These are phyloP conservation scores for Cremastobaeus sp. DNA, from an alignment of 2,888 invertebrate genomes.

Conservation along the genomic window DNA sequence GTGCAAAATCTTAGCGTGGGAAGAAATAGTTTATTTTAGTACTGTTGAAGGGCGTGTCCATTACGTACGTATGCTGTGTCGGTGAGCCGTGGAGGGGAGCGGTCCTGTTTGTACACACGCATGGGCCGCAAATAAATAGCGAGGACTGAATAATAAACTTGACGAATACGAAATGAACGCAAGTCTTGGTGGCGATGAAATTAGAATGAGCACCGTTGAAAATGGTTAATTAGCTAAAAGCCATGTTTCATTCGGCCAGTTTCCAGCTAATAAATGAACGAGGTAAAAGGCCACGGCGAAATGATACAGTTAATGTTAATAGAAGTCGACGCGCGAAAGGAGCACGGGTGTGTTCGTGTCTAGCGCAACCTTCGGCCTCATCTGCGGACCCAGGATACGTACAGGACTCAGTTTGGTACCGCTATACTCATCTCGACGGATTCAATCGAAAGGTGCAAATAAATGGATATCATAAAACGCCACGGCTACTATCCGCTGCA, in stretches of 20 bases:
- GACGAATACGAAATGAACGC: too few species aligned
- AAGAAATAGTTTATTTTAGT: too few species aligned
- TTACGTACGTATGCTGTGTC: too few species aligned
- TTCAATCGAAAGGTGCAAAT: constrained; percentile 48
- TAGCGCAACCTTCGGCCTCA: constrained; percentile 74
- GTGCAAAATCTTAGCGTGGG: too few species aligned
- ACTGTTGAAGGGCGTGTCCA: too few species aligned
- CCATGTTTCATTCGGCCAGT: constrained; percentile 20
- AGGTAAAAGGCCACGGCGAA: constrained; percentile 33
- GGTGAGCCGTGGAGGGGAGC: too few species aligned
- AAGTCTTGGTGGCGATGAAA: too few species aligned
- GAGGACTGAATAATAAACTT: too few species aligned
- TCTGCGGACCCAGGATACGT: constrained; percentile 65
- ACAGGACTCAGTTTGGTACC: constrained; percentile 70
- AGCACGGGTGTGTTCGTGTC: constrained; percentile 74
- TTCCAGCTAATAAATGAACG: constrained; percentile 38
- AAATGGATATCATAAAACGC: constrained; percentile 67
- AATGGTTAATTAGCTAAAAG: too few species aligned
- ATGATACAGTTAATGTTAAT: constrained; percentile 61
- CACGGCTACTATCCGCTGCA: constrained; percentile 76
- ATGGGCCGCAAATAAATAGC: too few species aligned
- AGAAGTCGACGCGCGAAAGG: constrained; percentile 60
- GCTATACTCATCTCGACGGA: constrained; percentile 65
- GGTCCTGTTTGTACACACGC: too few species aligned
- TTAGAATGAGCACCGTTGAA: too few species aligned